Evolutionary conservation across 2,113 vertebrate species (phyloP), one percentile per base, ranked within the genome.

Genomic region (Macheiramphus alcinus): DNA sequence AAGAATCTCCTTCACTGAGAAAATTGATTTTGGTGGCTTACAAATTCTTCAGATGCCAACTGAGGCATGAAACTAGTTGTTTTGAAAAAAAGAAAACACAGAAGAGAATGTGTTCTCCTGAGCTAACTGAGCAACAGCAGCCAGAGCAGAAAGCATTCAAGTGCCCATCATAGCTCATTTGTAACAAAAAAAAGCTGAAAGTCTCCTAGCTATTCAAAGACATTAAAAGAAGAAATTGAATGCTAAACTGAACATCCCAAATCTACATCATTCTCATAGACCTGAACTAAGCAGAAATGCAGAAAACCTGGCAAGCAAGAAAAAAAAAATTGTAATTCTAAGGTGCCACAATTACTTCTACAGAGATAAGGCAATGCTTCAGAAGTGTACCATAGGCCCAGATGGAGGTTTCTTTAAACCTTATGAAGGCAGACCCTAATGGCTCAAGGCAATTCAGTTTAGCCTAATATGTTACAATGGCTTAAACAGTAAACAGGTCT

Each of bases 361-460:
- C 7, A 43, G 61, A 86, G 13, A 58, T 36, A 38, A 47, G 26
- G 71, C 17, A 63, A n/a, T 2, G 32, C 58, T 43, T 68, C 29
- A 0, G 7, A 65, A 20, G 40, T 34, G 43, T 36, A 34, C 11
- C 56, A 40, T 1, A 3, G 0, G 19, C 10, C 6, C 38, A 2
- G 2, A 12, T 2, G 7, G 19, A 56, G 9, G 18, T 21, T 74
- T 58, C 45, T 55, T 50, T 16, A 45, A 17, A 18, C 34, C 31
- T 52, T 11, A 27, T 0, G 14, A 70, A 58, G 17, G 50, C 32
- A 45, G 58, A 55, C 11, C 5, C 43, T 8, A 42, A 47, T 1
- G 22, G 66, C 43, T 65, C 36, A 2, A 12, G 56, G 32, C 27
- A 66, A 43, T 38, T 79, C 40, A 61, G 34, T 36, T 71, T 29